Evolutionary conservation across 2,888 invertebrate genomes (phyloP).

Genomic region (Calameuta filiformis): DNA sequence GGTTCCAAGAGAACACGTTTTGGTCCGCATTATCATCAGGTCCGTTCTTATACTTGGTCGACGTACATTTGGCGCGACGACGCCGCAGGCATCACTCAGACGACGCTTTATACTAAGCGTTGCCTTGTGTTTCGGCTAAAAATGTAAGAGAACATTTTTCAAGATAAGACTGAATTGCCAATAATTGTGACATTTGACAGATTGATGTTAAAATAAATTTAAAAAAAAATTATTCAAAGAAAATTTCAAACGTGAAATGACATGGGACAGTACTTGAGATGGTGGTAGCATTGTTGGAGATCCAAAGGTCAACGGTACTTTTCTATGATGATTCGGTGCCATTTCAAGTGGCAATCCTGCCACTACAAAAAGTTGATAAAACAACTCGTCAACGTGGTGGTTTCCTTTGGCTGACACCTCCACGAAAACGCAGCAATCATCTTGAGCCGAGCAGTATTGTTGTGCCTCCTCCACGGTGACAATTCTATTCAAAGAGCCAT

Average conservation of each 20-base stretch:
- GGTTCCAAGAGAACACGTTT: slow-evolving; percentile 80
- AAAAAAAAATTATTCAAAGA: not conserved
- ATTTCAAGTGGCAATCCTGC: slow-evolving; percentile 88
- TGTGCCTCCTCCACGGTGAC: slow-evolving; percentile 82
- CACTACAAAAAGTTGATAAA: slow-evolving; percentile 84
- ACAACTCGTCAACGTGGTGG: slow-evolving; percentile 83
- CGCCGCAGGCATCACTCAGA: slow-evolving; percentile 88
- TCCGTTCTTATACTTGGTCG: slow-evolving; percentile 90
- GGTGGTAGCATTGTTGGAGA: slow-evolving; percentile 82
- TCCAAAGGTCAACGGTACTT: slow-evolving; percentile 76
- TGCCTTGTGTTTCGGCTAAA: slow-evolving; percentile 63
- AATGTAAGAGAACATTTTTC: not conserved
- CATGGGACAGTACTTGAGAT: slow-evolving; percentile 55
- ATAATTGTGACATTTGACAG: not conserved
- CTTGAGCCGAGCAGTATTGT: slow-evolving; percentile 82
- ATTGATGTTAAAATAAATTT: not conserved
- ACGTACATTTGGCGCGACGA: slow-evolving; percentile 88
- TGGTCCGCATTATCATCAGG: slow-evolving; percentile 87
- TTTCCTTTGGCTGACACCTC: slow-evolving; percentile 88
- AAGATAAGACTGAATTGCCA: not conserved
- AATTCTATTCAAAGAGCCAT: slow-evolving; percentile 68
- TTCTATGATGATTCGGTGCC: slow-evolving; percentile 88
- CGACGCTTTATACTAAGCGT: slow-evolving; percentile 85
- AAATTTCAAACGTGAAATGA: not conserved
- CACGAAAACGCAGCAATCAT: slow-evolving; percentile 81